Evolutionary conservation across 2,888 invertebrate species (phyloP).

Genomic region (Gisinianus flammeolus): DNA sequence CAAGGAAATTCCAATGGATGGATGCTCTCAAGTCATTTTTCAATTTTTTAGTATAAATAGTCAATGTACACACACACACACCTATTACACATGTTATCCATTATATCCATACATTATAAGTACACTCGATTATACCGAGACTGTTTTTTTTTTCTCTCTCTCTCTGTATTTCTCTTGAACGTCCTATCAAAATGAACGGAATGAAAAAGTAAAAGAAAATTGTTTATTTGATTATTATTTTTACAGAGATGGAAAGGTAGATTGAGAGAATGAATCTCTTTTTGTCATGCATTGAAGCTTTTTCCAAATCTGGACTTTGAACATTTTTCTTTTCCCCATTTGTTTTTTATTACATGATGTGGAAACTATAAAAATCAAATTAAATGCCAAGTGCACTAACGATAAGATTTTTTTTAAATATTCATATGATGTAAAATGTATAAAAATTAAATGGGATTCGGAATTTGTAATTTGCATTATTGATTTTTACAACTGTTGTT

Average conservation of each 20-base stretch:
- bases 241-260: background rate
- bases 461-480: too few relatives aligned
- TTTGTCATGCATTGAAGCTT: background rate
- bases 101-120: background rate
- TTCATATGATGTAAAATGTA: too few relatives aligned
- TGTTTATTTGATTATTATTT: background rate
- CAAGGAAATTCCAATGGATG: background rate
- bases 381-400: too few relatives aligned
- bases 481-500: too few relatives aligned
- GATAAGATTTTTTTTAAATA: too few relatives aligned
- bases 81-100: background rate
- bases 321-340: background rate
- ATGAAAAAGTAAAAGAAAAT: background rate
- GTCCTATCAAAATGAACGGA: background rate
- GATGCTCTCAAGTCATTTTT: background rate
- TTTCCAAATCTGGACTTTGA: background rate
- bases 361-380: too few relatives aligned
- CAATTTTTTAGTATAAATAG: background rate
- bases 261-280: background rate
- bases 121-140: background rate
- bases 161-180: too few relatives aligned
- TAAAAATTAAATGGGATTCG: too few relatives aligned
- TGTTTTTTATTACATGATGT: too few relatives aligned
- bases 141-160: too few relatives aligned
- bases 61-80: background rate